phyloP scores from a whole-genome alignment of 2,113 vertebrate genomes.

The Xenopus borealis region DNA sequence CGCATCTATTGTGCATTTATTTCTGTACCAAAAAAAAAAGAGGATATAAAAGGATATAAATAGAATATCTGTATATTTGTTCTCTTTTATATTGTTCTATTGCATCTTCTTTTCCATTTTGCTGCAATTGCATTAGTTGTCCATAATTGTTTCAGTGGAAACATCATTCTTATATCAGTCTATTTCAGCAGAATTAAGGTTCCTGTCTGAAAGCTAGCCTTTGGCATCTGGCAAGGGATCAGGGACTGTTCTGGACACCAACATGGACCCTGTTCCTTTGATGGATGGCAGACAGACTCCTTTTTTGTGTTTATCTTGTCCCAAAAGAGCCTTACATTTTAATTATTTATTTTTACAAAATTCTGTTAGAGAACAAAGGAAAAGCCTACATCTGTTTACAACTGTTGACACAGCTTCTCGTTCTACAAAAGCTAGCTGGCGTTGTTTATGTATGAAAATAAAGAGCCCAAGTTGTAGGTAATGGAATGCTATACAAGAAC shows the following conservation, averaged over 20 bases:
- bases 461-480: neutral
- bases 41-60: no score
- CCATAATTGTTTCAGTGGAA: no score
- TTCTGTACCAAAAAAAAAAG: no score
- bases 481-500: neutral
- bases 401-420: neutral
- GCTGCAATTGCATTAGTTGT: no score
- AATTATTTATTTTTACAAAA: neutral
- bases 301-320: constrained; percentile 3
- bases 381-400: neutral
- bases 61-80: no score
- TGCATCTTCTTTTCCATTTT: no score
- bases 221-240: constrained; percentile 5
- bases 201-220: constrained; percentile 10
- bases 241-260: constrained; percentile 5
- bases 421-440: neutral
- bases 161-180: neutral
- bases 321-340: neutral
- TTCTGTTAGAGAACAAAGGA: neutral
- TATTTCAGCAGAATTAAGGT: neutral
- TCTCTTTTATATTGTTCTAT: no score
- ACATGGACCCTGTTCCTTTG: constrained; percentile 7
- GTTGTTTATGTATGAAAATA: neutral
- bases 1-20: no score
- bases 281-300: neutral